Evolutionary conservation across 64 coral and sea anemone genomes (phyloP), one percentile per base, ranked within the genome.

Genomic region (Anthopleura sola): DNA sequence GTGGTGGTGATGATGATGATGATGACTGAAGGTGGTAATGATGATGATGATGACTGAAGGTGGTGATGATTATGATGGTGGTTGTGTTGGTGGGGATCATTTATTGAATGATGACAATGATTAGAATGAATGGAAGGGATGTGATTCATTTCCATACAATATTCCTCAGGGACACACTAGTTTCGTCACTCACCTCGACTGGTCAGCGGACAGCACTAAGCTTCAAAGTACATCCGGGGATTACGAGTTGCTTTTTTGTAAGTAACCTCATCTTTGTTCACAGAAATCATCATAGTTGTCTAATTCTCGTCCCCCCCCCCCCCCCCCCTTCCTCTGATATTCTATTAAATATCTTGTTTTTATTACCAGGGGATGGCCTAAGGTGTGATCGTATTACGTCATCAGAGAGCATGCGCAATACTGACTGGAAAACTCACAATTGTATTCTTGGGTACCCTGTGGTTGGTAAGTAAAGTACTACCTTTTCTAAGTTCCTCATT

Each of bases 141-240:
- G 3, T 71, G 2, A 29, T 29, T 71, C 68, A 2, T 19, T 34
- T 62, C 19, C 37, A 39, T 71, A 39, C 13, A 29, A 1, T 36
- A 48, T 78, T 34, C 10, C 10, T 9, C 54, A 95, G 93, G 93
- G 85, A 55, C 93, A 95, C 54, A 88, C 85, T 4, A 95, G 93
- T 31, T 95, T 86, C 32, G 89, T 95, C 46, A 95, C 80, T 37
- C 93, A 95, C 54, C 36, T 95, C 5, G 90, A 95, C 77, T 95
- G 93, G 93, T 95, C 93, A 56, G 78, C 84, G 36, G 90, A 92
- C 78, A 87, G 93, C 51, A 56, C 87, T n/a, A 71, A 60, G 50
- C 55, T 95, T 39, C 93, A 95, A 64, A 95, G 93, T 60, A 95
- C 93, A 23, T 95, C 93, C 51, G 90, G 82, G 84, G 93, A 95